Base-by-base conservation (phyloP, 1,140 invertebrate species). In the Harlomillsia oculata region DNA sequence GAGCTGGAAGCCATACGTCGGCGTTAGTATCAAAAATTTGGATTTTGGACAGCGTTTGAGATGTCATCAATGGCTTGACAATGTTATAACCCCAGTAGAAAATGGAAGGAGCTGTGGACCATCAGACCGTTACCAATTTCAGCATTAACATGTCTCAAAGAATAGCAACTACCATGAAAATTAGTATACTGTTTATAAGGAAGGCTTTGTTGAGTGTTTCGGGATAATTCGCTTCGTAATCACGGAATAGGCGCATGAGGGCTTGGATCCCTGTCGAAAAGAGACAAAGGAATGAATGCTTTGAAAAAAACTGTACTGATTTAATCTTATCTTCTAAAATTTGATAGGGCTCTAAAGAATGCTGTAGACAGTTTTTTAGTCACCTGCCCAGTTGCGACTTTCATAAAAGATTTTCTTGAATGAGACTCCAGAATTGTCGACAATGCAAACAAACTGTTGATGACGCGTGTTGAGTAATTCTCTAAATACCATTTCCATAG, bases 371-470 rank as follows among this genome's bases (percentile, higher is more conserved):
- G 13, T 13, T 5, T 14, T n/a, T 2, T 28, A n/a, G 16, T 20
- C 20, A 56, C 54, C 55, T 43, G 30, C 34, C 13, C 37, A 44
- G 25, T 57, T 57, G 37, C 53, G 56, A 20, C 34, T 34, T 30
- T 58, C 56, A 25, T 58, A 53, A 2, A 30, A 18, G 1, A 41
- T 49, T 52, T 34, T 58, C 18, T 49, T 29, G n/a, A 44, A 34
- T 13, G 48, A 52, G 32, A 53, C 56, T 52, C 56, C 56, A 4
- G 56, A 39, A 37, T 52, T 58, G 30, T 58, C 56, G 2, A 58
- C 56, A 46, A 58, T 58, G 25, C 56, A 58, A 4, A 58, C 56
- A 30, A 58, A 58, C 36, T 58, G 51, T 41, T 58, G 56, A 58
- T 58, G 39, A n/a, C 53, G 51, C 4, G 56, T 58, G 18, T 43